Base-by-base conservation (phyloP, 2,113 vertebrate species). In the Halcyon senegalensis region DNA sequence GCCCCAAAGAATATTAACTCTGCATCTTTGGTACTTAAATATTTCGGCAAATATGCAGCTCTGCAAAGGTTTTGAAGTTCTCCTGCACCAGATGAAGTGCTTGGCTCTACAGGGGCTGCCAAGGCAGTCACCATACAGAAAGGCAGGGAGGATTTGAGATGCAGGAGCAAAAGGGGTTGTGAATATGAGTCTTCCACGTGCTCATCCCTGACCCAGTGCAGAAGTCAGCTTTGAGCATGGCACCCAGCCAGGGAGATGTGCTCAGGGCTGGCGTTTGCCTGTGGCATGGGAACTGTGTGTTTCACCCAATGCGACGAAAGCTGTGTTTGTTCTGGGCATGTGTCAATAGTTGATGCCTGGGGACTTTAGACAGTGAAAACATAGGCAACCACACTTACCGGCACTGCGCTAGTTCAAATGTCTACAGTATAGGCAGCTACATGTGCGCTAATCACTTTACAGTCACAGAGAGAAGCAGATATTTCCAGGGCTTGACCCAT, bases 51-150 rank as follows among this genome's bases (percentile, higher is more conserved):
- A 69, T 24, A 7, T 5, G 8, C 12, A 58, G 14, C 4, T 69
- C 20, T 69, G 14, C 21, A 41, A 55, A 55, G 50, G 44, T 70
- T 89, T 70, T 55, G 35, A 78, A 70, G 66, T 25, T n/a, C 16
- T 84, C 13, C 24, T 27, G 37, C 24, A 55, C 13, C 16, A 63
- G 56, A 27, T 8, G 13, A 51, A 39, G 31, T 43, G 2, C 39
- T 84, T 51, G n/a, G 3, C 5, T 64, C 17, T 0, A 0, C 27
- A 27, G 16, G 16, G 5, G 0, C 13, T 1, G 0, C 20, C 0
- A 1, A 72, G 17, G 10, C 5, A 62, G 17, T n/a, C 0, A 0
- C 5, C 35, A 9, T 13, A 13, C 3, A 10, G 15, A 77, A 67
- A 67, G 5, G 4, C 8, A 74, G 25, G 37, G 41, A 41, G 11